phyloP scores from a whole-genome alignment of 2,888 invertebrate species.

The Uloborus plumipes region DNA sequence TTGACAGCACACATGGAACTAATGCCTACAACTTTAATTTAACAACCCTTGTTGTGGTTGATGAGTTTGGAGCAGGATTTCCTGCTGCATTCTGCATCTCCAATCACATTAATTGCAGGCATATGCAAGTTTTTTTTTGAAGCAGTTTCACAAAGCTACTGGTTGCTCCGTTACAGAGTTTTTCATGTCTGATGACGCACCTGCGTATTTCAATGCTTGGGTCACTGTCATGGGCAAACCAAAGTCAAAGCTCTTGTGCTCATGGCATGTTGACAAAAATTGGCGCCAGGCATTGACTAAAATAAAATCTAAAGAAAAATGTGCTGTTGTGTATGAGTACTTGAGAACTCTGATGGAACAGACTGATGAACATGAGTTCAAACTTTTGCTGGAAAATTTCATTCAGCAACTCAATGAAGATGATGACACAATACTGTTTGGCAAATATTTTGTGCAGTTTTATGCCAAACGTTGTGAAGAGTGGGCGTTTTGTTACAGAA shows the following conservation, averaged over 20 bases:
- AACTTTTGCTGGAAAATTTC: neutral
- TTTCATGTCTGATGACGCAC: conserved; percentile 65
- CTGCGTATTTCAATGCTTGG: conserved; percentile 64
- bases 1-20: conserved; percentile 49
- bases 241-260: conserved; percentile 39
- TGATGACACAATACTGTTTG: conserved; percentile 13
- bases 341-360: conserved; percentile 7
- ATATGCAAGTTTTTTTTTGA: conserved; percentile 28
- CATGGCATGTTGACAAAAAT: conserved; percentile 57
- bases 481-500: conserved; percentile 56
- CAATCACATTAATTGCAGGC: conserved; percentile 2
- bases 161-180: neutral
- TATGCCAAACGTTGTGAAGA: conserved; percentile 20
- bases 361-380: neutral
- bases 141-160: neutral
- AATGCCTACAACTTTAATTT: conserved; percentile 49
- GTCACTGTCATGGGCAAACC: conserved; percentile 32
- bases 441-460: conserved; percentile 8
- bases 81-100: conserved; percentile 28
- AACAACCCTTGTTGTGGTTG: conserved; percentile 35
- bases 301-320: conserved; percentile 6
- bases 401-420: neutral
- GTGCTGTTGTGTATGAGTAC: conserved; percentile 9
- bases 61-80: conserved; percentile 35
- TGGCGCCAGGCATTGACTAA: conserved; percentile 21